Base-by-base conservation (phyloP, 2,888 invertebrate species). In the Microctonus aethiopoides region DNA sequence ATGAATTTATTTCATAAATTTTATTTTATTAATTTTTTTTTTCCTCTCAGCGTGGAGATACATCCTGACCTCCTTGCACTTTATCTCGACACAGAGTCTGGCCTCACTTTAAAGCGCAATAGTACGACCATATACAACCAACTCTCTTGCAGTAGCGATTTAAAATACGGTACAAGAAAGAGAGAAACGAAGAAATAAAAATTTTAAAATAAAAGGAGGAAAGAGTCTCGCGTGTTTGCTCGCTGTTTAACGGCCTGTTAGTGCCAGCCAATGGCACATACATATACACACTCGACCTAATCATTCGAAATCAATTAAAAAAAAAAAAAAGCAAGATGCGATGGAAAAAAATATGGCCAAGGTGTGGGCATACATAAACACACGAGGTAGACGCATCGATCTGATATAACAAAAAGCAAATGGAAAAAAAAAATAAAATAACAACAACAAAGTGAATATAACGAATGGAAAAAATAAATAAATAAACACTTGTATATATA, bases 221-320 rank as follows among this genome's bases (percentile, higher is more conserved):
- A n/a, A 16, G 67, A 71, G 66, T 67, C 70, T 78, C 72, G 74
- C 79, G 76, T 75, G 77, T 73, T 72, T 71, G 67, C 61, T 68
- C 71, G 72, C 68, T 76, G 75, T 75, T 75, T 76, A 76, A 75
- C 72, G 66, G 75, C 73, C 74, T 74, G 76, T 75, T 74, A 72
- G 74, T 67, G 72, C 72, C 73, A 74, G 16, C 46, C 46, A 46
- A 46, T 46, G 46, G 46, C 46, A 46, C n/a, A 46, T 16, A 16
- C 46, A 46, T 46, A 46, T n/a, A 46, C 36, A 36, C 61, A 61
- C 61, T 34, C 39, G 34, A 24, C 34, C 61, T 61, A 36, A 61
- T 61, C 61, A 61, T 39, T 36, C 61, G 41, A 9, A 61, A 61
- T 36, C 61, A 61, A 61, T 61, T 41, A 39, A 39, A 61, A 61